Evolutionary conservation across 2,888 invertebrate species (phyloP), one percentile per base, ranked within the genome.

Genomic region (Linyphia triangularis): DNA sequence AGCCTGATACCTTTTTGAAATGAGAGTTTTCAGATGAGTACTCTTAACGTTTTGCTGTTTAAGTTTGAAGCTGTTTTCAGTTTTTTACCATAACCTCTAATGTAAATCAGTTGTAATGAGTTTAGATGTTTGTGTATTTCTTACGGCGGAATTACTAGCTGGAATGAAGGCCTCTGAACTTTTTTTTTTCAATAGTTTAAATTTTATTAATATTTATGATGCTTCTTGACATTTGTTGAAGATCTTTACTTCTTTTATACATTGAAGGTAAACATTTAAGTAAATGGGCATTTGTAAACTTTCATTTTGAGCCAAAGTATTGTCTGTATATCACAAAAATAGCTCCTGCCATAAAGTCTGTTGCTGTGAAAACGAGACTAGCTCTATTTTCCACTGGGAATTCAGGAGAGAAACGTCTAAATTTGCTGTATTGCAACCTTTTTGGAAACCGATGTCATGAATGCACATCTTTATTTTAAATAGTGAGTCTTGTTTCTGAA

Each of bases 221-320:
- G 33, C 33, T 33, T 33, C 5, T 33, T 33, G 33, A 6, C 9
- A 9, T 33, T 33, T 33, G 9, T 9, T 6, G 9, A 6, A 33
- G 33, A 33, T 9, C 9, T 59, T 10, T 16, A 2, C 59, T 16
- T 9, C 22, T 59, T 19, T 7, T 22, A 6, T 9, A n/a, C n/a
- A n/a, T n/a, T n/a, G n/a, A n/a, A n/a, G n/a, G n/a, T n/a, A n/a
- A 9, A 59, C 4, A 61, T 19, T 4, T 70, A n/a, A 30, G 5
- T 28, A 24, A 6, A 2, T 24, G 5, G 10, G 22, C 40, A 9
- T 51, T 33, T 75, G 51, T 22, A 75, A 59, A 75, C 33, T 75
- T 75, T 75, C 75, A 59, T 75, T 75, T 75, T 33, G 33, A 59
- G 24, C 5, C 19, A 26, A 24, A 69, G 40, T 69, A 69, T 69